Conservation (phyloP, 2,797 vertebrate species). For the Macropus fuliginosus region DNA sequence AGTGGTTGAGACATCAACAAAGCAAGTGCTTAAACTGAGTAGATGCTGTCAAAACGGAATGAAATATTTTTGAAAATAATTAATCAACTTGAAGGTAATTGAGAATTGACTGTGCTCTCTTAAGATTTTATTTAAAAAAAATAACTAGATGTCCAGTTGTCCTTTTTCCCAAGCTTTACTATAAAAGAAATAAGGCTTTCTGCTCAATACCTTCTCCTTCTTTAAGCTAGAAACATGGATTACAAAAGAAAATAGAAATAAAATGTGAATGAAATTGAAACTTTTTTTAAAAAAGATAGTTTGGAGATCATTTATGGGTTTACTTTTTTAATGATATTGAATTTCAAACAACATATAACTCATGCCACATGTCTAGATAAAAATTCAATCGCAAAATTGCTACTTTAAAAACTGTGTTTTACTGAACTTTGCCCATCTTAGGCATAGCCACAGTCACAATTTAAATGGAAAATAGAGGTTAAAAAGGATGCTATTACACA, state of each 20-base stretch:
- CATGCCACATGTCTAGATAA: neutral
- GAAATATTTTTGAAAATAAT: neutral
- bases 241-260: neutral
- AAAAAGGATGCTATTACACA: neutral
- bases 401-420: neutral
- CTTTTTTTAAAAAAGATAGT: neutral
- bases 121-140: neutral
- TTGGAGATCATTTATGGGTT: neutral
- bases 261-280: neutral
- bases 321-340: neutral
- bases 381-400: neutral
- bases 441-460: neutral
- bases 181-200: neutral
- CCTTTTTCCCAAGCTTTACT: neutral
- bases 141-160: neutral
- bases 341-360: neutral
- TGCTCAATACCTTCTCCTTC: neutral
- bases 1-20: neutral
- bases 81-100: neutral
- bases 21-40: neutral
- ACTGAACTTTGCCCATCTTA: neutral
- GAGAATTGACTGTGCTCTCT: neutral
- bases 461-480: neutral
- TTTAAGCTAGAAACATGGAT: neutral
- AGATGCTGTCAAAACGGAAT: constrained; percentile 2